Base-by-base conservation (phyloP, 2,888 invertebrate genomes). In the Calameuta filiformis region DNA sequence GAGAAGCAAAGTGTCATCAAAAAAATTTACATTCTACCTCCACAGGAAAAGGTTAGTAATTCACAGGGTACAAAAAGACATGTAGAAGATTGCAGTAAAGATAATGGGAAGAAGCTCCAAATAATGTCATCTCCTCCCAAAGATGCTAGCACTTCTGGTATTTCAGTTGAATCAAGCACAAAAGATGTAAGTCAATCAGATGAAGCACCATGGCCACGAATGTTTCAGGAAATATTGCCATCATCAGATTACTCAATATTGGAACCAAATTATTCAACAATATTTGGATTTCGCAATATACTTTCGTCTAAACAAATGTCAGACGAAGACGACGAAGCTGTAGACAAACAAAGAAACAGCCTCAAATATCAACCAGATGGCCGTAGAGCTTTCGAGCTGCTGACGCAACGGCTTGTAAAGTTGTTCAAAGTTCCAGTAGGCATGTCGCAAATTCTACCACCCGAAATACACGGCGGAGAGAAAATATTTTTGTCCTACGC, bases 361-460 rank as follows among this genome's bases (percentile, higher is more conserved):
- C 69, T n/a, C 31, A 30, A 31, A 4, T 71, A 71, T 15, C 40
- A 69, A 4, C 35, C 68, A 11, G 74, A 76, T 30, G 79, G 79
- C 23, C 15, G 31, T 34, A 68, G 34, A 37, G 79, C 76, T n/a
- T 76, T 77, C 31, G 35, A 74, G 35, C 68, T 84, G 73, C 82
- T 91, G 9, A 87, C 83, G 80, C 83, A 75, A 40, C 86, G 91
- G 30, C 83, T 90, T 23, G 40, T 86, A 34, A 85, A 86, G 73
- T 83, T 91, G 69, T 90, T 91, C 76, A 87, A 87, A 75, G 87
- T 88, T 81, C 90, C 91, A 1, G 83, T 89, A 80, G 86, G 86
- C 69, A 85, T 91, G 80, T 87, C 89, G 9, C 85, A 79, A 75
- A 33, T 76, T 35, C 33, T 68, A 11, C 79, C 79, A 23, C 79